Percentiles rank a stretch among this genome's conserved stretches.
These are phyloP conservation scores for Drosophila pseudotalamancana DNA, from an alignment of 2,888 invertebrate species.

Conservation along the genomic window DNA sequence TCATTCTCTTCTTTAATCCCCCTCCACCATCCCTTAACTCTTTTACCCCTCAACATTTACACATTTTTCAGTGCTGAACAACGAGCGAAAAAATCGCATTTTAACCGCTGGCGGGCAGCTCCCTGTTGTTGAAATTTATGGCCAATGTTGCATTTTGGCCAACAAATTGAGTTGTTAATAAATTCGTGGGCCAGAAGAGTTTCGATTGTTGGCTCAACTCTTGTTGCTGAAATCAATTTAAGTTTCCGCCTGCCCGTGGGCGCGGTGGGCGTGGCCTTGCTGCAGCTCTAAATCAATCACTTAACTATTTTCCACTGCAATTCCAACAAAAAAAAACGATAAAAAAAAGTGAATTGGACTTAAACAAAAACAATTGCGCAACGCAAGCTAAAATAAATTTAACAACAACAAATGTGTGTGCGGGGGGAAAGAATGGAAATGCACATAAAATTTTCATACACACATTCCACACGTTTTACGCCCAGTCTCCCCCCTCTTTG, in stretches of 20 bases:
- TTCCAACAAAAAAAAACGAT: slow-evolving; percentile 11
- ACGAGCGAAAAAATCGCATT: slow-evolving; percentile 24
- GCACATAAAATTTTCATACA: slow-evolving; percentile 29
- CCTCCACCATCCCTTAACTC: neutral
- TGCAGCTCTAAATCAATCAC: slow-evolving; percentile 62
- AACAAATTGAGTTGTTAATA: slow-evolving; percentile 59
- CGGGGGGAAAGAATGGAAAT: neutral
- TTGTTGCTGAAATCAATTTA: slow-evolving; percentile 47
- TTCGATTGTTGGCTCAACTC: slow-evolving; percentile 13
- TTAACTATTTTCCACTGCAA: slow-evolving; percentile 51
- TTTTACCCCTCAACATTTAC: neutral
- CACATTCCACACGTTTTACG: slow-evolving; percentile 37
- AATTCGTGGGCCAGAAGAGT: slow-evolving; percentile 39
- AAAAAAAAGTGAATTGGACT: slow-evolving; percentile 26
- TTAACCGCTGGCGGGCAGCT: slow-evolving; percentile 5
- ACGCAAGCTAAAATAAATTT: slow-evolving; percentile 19
- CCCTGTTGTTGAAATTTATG: slow-evolving; percentile 35
- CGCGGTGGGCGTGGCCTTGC: neutral
- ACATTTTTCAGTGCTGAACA: slow-evolving; percentile 20
- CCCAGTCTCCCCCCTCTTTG: neutral
- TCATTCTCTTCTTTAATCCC: too few relatives aligned
- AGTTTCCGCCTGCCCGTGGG: neutral
- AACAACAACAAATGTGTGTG: neutral
- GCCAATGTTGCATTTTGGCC: slow-evolving; percentile 34
- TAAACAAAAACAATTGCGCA: slow-evolving; percentile 45